Evolutionary conservation across 2,888 invertebrate species (phyloP).

Genomic region (Embidobia sp.): DNA sequence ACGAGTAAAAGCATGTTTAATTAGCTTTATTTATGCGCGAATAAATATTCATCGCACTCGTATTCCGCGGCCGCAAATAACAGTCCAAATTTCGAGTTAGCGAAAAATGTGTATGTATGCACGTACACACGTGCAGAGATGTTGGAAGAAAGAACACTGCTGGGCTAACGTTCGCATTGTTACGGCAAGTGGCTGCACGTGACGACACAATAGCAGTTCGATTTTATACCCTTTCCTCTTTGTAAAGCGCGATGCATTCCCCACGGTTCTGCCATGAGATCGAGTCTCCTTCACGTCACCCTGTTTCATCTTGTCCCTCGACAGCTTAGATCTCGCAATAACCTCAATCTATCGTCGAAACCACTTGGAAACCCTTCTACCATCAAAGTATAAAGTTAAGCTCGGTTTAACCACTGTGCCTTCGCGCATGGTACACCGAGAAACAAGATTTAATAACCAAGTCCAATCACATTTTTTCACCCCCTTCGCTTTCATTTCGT

Average conservation of each 20-base stretch:
- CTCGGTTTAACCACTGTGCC: conserved; percentile 55
- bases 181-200: conserved; percentile 78
- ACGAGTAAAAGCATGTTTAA: no score
- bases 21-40: no score
- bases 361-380: conserved; percentile 59
- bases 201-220: conserved; percentile 78
- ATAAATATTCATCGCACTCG: no score
- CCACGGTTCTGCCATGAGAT: conserved; percentile 55
- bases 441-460: conserved; percentile 57
- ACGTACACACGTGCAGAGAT: conserved; percentile 11
- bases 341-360: conserved; percentile 70
- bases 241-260: conserved; percentile 53
- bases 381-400: conserved; percentile 62
- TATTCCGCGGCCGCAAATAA: neutral
- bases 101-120: neutral
- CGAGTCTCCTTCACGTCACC: conserved; percentile 53
- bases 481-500: neutral
- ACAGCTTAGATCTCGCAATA: conserved; percentile 73
- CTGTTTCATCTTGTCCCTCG: conserved; percentile 66
- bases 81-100: neutral
- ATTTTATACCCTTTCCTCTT: conserved; percentile 72
- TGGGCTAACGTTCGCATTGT: conserved; percentile 71
- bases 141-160: conserved; percentile 51
- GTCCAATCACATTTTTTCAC: conserved; percentile 37
- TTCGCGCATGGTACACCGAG: conserved; percentile 40